phyloP scores from a whole-genome alignment of 2,113 vertebrate species.

The Salvelinus fontinalis region DNA sequence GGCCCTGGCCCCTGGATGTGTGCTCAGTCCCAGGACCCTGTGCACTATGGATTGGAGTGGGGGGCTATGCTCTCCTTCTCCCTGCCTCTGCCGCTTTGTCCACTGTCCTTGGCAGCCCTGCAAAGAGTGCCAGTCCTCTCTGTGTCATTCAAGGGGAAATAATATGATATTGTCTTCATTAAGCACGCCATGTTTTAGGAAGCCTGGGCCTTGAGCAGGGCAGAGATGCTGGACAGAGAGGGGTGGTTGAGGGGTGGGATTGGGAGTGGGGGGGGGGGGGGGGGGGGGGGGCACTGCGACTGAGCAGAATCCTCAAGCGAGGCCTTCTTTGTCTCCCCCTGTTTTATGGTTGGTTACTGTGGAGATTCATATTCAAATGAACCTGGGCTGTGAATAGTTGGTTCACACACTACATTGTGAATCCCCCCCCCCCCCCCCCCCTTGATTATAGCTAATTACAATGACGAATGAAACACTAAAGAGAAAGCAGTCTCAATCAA shows the following conservation, averaged over 20 bases:
- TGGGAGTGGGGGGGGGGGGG: conserved; percentile 29
- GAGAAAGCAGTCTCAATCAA: conserved; percentile 82
- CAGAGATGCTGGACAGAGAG: conserved; percentile 49
- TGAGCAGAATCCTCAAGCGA: conserved; percentile 81
- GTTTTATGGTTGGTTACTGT: conserved; percentile 74
- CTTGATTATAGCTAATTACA: conserved; percentile 89
- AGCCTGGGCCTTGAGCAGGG: conserved; percentile 74
- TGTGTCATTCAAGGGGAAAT: conserved; percentile 81
- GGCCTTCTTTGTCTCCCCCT: conserved; percentile 78
- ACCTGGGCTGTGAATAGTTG: conserved; percentile 81
- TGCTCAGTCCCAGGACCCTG: conserved; percentile 31
- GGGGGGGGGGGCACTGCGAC: not conserved
- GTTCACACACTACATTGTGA: conserved; percentile 72
- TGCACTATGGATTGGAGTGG: not conserved
- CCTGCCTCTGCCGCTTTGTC: conserved; percentile 38
- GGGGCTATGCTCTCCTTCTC: not conserved
- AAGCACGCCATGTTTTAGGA: conserved; percentile 83
- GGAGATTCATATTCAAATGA: conserved; percentile 92
- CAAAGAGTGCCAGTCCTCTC: conserved; percentile 79
- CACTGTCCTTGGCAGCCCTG: conserved; percentile 81
- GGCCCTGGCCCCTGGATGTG: conserved; percentile 38
- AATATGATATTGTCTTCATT: conserved; percentile 89
- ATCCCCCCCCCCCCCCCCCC: conserved; percentile 59
- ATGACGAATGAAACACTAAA: conserved; percentile 81
- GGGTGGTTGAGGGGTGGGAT: conserved; percentile 44